phyloP scores from a whole-genome alignment of 2,113 vertebrate genomes.

The Tringa solitaria region DNA sequence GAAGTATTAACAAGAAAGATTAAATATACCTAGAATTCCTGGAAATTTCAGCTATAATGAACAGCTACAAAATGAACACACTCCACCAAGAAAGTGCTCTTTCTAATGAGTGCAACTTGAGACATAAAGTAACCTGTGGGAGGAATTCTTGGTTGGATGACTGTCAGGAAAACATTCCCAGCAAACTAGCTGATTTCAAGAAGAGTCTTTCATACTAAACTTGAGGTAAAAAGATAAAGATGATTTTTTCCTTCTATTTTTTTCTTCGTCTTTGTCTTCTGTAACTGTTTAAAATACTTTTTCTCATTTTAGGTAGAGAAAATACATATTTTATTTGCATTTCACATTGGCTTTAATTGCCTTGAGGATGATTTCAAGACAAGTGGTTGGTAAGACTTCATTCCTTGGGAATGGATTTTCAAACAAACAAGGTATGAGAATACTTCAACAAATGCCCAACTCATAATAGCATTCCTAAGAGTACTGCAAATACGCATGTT shows the following conservation, averaged over 20 bases:
- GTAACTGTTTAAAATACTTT: background rate
- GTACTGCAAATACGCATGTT: background rate
- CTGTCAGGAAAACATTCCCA: background rate
- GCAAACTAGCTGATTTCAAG: background rate
- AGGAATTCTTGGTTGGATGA: background rate
- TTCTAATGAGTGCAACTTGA: background rate
- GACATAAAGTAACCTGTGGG: background rate
- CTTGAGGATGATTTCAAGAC: background rate
- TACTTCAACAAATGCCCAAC: background rate
- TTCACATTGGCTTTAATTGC: background rate
- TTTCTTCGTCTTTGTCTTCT: background rate
- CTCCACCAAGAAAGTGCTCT: background rate
- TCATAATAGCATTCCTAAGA: background rate
- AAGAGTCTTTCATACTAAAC: background rate
- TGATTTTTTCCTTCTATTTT: background rate
- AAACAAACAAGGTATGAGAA: background rate
- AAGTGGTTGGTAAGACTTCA: background rate
- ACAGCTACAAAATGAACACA: background rate
- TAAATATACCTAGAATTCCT: background rate
- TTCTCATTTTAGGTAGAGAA: background rate
- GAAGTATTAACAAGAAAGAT: background rate
- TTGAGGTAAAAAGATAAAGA: background rate
- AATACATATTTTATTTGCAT: background rate
- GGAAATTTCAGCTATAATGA: background rate
- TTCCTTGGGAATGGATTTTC: background rate